phyloP scores from a whole-genome alignment of 2,888 invertebrate species.

The Meghimatium bilineatum region DNA sequence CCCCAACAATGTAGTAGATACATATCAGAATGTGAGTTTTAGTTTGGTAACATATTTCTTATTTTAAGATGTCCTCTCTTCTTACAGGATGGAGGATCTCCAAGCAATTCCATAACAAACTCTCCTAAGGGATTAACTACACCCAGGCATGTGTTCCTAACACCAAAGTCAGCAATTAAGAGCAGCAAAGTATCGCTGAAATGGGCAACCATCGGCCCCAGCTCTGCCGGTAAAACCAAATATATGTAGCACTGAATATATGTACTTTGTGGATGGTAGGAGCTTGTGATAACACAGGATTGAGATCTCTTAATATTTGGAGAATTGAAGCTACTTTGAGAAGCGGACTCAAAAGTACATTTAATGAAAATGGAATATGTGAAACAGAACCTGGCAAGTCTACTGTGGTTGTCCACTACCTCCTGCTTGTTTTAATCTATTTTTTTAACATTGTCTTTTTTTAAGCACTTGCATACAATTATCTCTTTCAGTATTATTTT shows the following conservation, averaged over 20 bases:
- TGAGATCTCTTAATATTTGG: too few relatives aligned
- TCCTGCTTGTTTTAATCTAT: too few relatives aligned
- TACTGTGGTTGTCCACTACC: neutral
- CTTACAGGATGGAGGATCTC: conserved; percentile 54
- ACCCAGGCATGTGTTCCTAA: conserved; percentile 18
- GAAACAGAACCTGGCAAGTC: neutral
- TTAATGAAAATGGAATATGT: neutral
- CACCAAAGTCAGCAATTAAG: conserved; percentile 33
- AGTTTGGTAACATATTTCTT: too few relatives aligned
- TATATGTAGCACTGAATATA: conserved; percentile 20
- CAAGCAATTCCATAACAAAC: conserved; percentile 28
- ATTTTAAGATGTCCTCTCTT: neutral
- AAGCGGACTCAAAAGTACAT: neutral
- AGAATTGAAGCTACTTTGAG: neutral
- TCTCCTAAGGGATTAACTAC: conserved; percentile 30
- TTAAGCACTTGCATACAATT: too few relatives aligned
- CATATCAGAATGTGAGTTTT: too few relatives aligned
- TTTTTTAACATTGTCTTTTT: too few relatives aligned
- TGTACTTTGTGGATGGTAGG: neutral
- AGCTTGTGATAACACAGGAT: too few relatives aligned
- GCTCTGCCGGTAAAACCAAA: conserved; percentile 54
- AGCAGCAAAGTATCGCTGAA: conserved; percentile 48
- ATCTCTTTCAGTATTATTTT: too few relatives aligned
- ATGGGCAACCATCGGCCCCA: conserved; percentile 56
- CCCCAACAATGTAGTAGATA: too few relatives aligned